phyloP scores from a whole-genome alignment of 2,888 invertebrate genomes.

The Pachycephus smyrnensis region DNA sequence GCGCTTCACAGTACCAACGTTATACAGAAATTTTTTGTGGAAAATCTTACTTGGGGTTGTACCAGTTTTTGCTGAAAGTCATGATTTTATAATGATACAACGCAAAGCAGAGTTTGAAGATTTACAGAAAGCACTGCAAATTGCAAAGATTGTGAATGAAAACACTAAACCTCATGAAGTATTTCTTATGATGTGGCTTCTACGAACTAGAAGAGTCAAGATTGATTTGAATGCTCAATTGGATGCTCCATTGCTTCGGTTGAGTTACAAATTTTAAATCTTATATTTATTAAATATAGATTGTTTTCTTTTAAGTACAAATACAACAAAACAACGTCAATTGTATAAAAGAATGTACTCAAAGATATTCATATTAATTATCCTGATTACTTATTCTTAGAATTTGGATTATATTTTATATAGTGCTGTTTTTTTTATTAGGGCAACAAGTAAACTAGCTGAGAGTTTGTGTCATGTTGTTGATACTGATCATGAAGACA shows the following conservation, averaged over 20 bases:
- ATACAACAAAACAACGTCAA: no score
- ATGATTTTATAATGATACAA: constrained; percentile 81
- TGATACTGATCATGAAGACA: constrained; percentile 71
- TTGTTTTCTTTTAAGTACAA: no score
- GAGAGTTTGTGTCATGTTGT: constrained; percentile 79
- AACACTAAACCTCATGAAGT: constrained; percentile 76
- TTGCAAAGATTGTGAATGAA: constrained; percentile 75
- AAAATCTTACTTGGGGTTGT: constrained; percentile 85
- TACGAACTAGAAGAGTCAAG: constrained; percentile 78
- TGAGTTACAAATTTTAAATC: neutral
- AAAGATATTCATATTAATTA: no score
- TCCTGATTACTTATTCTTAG: neutral
- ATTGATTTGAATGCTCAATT: constrained; percentile 59
- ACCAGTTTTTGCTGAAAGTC: constrained; percentile 82
- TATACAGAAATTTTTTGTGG: constrained; percentile 86
- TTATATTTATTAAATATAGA: no score
- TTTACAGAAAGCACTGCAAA: constrained; percentile 76
- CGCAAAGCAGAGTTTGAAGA: constrained; percentile 82
- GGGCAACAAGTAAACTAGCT: constrained; percentile 67
- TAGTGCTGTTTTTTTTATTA: constrained; percentile 28
- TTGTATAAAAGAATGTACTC: no score
- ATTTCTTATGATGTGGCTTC: constrained; percentile 84
- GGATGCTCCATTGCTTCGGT: constrained; percentile 59
- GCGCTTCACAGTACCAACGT: constrained; percentile 84
- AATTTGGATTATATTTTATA: constrained; percentile 11